Evolutionary conservation across 2,888 invertebrate genomes (phyloP).

Genomic region (Amitus sp.): DNA sequence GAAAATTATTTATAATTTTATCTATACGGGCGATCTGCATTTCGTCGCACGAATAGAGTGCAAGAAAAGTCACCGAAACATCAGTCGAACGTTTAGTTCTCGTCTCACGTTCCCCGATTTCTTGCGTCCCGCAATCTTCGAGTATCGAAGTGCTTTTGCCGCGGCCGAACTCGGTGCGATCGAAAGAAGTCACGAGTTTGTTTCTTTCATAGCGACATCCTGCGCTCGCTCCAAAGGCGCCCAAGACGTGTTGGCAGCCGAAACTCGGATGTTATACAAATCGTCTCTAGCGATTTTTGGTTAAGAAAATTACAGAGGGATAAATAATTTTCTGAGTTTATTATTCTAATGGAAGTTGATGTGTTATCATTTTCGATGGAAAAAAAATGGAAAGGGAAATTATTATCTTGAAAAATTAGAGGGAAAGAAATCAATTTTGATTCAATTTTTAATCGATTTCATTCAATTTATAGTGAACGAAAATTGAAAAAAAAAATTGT

Average conservation of each 20-base stretch:
- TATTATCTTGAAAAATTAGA: too few species aligned
- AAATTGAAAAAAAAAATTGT: too few species aligned
- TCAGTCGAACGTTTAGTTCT: slow-evolving; percentile 45
- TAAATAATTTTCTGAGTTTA: slow-evolving; percentile 3
- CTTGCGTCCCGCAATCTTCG: slow-evolving; percentile 34
- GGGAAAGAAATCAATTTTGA: too few species aligned
- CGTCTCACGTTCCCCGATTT: slow-evolving; percentile 48
- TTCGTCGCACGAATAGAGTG: too few species aligned
- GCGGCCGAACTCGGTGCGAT: slow-evolving; percentile 28
- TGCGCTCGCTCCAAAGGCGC: slow-evolving; percentile 32
- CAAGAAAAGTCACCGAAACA: too few species aligned
- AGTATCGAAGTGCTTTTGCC: slow-evolving; percentile 25
- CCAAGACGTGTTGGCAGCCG: slow-evolving; percentile 41
- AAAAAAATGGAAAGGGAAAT: too few species aligned
- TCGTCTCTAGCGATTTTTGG: slow-evolving; percentile 29
- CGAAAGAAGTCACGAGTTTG: slow-evolving; percentile 45
- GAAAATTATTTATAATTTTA: too few species aligned
- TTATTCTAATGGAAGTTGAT: too few species aligned
- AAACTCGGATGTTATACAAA: slow-evolving; percentile 39
- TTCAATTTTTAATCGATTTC: too few species aligned
- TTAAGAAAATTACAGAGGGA: slow-evolving; percentile 29
- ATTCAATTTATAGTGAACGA: too few species aligned
- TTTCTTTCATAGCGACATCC: slow-evolving; percentile 44
- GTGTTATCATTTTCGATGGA: too few species aligned
- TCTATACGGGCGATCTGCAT: too few species aligned